These are phyloP conservation scores for Telenomus remus DNA, from an alignment of 1,140 invertebrate genomes.

Conservation along the genomic window DNA sequence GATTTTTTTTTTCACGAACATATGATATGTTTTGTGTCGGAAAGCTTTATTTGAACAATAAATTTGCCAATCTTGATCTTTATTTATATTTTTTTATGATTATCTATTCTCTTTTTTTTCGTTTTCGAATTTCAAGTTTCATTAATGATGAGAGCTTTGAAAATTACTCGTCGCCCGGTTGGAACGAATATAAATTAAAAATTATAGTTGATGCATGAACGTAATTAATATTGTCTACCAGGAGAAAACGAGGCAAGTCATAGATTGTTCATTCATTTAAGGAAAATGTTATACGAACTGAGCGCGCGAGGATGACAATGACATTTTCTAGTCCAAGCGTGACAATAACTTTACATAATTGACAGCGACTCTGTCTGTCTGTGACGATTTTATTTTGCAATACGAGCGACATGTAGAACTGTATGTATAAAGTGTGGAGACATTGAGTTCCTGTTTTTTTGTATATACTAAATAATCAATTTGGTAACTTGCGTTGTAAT, in stretches of 20 bases:
- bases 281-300: conserved; percentile 35
- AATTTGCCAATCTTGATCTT: no score
- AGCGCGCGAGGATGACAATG: conserved; percentile 42
- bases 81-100: no score
- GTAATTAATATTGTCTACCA: no score
- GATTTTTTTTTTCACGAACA: not conserved
- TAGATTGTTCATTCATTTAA: conserved; percentile 14
- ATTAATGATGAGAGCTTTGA: no score
- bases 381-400: conserved; percentile 39
- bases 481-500: not conserved
- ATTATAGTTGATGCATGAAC: no score
- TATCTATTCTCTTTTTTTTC: no score
- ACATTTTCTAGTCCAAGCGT: conserved; percentile 47
- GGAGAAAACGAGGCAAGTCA: not conserved
- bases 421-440: conserved; percentile 29
- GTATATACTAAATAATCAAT: conserved; percentile 13
- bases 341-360: conserved; percentile 45
- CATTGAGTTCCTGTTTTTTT: conserved; percentile 36
- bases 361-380: conserved; percentile 15
- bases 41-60: no score
- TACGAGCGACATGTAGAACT: conserved; percentile 11
- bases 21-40: no score
- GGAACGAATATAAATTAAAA: conserved; percentile 13
- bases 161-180: no score
- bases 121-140: no score